These are phyloP conservation scores for Rousettus leschenaultii DNA, from an alignment of 2,113 vertebrate genomes.

Conservation along the genomic window DNA sequence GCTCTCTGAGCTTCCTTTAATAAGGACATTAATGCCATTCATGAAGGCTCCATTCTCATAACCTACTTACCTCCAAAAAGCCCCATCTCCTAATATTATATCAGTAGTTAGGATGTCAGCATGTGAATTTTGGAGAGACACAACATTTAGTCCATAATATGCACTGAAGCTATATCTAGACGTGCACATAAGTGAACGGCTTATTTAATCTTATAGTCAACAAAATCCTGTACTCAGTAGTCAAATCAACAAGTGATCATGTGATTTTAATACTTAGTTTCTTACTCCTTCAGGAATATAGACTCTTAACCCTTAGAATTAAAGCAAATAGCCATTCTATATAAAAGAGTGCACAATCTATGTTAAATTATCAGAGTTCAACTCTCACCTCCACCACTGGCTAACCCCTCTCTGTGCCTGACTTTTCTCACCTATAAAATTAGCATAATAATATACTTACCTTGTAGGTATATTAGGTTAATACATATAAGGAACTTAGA, in stretches of 20 bases:
- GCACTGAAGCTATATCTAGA: background rate
- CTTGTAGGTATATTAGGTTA: background rate
- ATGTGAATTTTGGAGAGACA: background rate
- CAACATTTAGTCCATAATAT: background rate
- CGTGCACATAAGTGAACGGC: background rate
- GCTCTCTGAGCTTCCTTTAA: background rate
- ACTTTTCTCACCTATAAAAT: background rate
- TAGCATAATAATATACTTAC: background rate
- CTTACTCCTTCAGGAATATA: background rate
- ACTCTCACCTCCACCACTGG: background rate
- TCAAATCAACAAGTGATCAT: background rate
- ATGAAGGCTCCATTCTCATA: background rate
- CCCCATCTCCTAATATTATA: background rate
- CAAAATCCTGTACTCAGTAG: background rate
- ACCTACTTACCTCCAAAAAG: background rate
- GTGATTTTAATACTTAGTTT: background rate
- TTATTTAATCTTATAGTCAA: background rate
- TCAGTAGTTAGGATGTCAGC: background rate
- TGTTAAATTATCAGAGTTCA: background rate
- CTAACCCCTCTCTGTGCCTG: background rate
- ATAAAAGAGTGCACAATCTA: background rate
- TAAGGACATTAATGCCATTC: background rate
- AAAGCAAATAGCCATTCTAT: background rate
- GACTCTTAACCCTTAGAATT: background rate
- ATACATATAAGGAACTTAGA: slow-evolving; percentile 1